Evolutionary conservation across 2,797 vertebrate species (phyloP).

Genomic region (Buphagus erythrorhynchus): DNA sequence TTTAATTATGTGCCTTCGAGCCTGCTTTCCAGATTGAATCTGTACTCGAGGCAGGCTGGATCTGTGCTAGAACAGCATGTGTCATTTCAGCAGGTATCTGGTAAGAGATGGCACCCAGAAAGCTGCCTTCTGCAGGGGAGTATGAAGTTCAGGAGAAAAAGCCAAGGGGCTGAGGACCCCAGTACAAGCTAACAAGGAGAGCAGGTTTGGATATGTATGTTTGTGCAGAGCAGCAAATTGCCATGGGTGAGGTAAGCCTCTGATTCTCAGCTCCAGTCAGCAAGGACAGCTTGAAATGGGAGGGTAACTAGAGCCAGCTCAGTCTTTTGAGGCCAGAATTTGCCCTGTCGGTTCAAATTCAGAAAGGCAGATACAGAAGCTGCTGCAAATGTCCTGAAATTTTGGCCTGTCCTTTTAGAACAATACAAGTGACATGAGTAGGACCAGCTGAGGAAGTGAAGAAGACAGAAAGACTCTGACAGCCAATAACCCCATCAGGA

Average conservation of each 20-base stretch:
- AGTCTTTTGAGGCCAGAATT: background rate
- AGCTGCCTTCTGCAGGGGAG: background rate
- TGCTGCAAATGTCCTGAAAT: background rate
- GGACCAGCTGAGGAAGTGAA: background rate
- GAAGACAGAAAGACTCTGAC: background rate
- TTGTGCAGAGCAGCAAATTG: background rate
- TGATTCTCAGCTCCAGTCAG: background rate
- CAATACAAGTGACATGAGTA: background rate
- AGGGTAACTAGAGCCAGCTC: background rate
- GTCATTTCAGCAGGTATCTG: background rate
- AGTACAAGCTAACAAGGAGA: background rate
- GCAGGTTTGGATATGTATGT: background rate
- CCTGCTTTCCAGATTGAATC: background rate
- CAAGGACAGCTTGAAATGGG: background rate
- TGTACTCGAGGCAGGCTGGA: background rate
- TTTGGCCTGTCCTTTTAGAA: background rate
- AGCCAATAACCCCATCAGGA: background rate
- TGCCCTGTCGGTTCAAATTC: background rate
- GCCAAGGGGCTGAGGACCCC: background rate
- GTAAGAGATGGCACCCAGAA: background rate
- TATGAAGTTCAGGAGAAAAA: background rate
- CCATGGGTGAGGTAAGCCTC: background rate
- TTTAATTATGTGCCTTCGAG: conserved; percentile 16
- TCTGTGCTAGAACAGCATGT: background rate
- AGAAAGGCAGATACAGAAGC: background rate